Conservation (phyloP, 2,797 vertebrate genomes). For the Acanthurus lineatus region DNA sequence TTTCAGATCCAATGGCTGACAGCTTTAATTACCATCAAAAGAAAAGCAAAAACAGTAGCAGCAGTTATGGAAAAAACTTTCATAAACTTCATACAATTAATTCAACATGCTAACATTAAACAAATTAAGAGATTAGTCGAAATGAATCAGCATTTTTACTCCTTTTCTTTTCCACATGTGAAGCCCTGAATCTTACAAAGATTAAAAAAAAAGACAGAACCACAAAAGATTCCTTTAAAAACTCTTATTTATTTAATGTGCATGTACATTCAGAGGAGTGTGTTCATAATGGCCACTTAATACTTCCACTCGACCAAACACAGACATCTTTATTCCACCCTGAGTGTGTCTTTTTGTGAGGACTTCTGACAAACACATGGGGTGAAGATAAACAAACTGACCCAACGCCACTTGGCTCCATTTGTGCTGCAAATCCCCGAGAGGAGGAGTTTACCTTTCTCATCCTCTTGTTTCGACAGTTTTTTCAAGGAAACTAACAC, state of each 20-base stretch:
- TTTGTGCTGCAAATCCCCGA: conserved; percentile 84
- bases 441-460: conserved; percentile 51
- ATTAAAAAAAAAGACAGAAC: conserved; percentile 11
- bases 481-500: conserved; percentile 58
- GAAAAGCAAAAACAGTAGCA: background rate
- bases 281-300: conserved; percentile 86
- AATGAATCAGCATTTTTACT: background rate
- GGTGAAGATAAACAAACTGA: conserved; percentile 90
- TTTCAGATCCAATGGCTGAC: background rate
- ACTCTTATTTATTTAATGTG: conserved; percentile 64
- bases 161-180: background rate
- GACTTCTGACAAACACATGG: conserved; percentile 89
- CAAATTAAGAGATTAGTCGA: background rate
- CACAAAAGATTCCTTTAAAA: conserved; percentile 26
- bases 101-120: background rate
- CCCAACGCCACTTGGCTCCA: conserved; percentile 82
- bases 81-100: background rate
- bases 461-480: conserved; percentile 47
- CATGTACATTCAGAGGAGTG: conserved; percentile 64
- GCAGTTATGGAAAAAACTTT: background rate
- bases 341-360: conserved; percentile 59
- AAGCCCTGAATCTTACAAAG: background rate
- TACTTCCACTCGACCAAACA: conserved; percentile 55
- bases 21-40: background rate
- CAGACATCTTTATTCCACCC: conserved; percentile 14